Conservation (phyloP, 2,888 invertebrate genomes). For the Muscina levida region DNA sequence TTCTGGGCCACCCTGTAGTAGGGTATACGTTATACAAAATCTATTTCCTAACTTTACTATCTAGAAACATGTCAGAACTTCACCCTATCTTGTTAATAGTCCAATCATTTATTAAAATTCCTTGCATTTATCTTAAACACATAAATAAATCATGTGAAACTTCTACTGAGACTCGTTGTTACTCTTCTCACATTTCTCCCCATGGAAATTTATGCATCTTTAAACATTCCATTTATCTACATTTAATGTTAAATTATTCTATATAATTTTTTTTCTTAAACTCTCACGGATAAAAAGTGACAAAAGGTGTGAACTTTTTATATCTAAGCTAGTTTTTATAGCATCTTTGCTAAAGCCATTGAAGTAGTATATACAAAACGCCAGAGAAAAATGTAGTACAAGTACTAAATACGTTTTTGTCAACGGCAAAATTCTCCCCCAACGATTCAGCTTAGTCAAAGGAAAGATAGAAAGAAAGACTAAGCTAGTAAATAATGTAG, state of each 20-base stretch:
- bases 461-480: too few relatives aligned
- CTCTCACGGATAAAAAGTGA: neutral
- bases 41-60: too few relatives aligned
- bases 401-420: conserved; percentile 41
- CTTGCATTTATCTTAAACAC: too few relatives aligned
- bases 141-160: neutral
- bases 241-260: conserved; percentile 37
- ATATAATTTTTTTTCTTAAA: neutral
- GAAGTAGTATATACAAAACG: neutral
- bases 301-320: conserved; percentile 35
- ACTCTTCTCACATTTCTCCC: neutral
- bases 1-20: too few relatives aligned
- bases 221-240: conserved; percentile 20
- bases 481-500: conserved; percentile 42
- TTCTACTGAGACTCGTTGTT: neutral
- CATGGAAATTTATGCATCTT: conserved; percentile 8
- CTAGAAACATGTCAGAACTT: too few relatives aligned
- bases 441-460: too few relatives aligned
- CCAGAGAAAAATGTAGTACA: conserved; percentile 39
- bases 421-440: neutral
- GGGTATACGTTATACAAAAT: too few relatives aligned
- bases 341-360: neutral
- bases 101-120: too few relatives aligned
- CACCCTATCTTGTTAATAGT: too few relatives aligned
- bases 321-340: neutral